Percentiles rank a stretch among this genome's conserved stretches.
These are phyloP conservation scores for Luperina testacea DNA, from an alignment of 2,888 invertebrate species.

Conservation along the genomic window DNA sequence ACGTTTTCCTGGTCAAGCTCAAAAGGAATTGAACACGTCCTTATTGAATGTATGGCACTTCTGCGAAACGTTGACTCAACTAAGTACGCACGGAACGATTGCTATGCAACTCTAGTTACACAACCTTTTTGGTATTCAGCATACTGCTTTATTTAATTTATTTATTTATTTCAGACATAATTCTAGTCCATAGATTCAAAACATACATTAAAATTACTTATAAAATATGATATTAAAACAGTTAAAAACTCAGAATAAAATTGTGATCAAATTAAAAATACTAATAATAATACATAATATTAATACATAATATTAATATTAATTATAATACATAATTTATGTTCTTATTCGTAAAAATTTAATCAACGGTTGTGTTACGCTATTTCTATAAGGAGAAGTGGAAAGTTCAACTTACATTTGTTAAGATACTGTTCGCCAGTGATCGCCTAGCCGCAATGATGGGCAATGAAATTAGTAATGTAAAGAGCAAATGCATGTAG, in stretches of 20 bases:
- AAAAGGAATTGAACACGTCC: slow-evolving; percentile 43
- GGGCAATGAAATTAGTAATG: not conserved
- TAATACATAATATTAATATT: too few relatives aligned
- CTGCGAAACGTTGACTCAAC: slow-evolving; percentile 69
- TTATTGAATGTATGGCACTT: slow-evolving; percentile 46
- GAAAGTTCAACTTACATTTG: not conserved
- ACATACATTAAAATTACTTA: too few relatives aligned
- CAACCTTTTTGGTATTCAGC: slow-evolving; percentile 58
- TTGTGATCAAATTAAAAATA: too few relatives aligned
- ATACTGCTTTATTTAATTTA: too few relatives aligned
- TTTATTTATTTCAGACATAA: too few relatives aligned
- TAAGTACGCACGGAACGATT: slow-evolving; percentile 40
- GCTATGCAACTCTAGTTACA: slow-evolving; percentile 57
- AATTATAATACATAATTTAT: too few relatives aligned
- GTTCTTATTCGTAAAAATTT: slow-evolving; percentile 37
- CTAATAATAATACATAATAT: too few relatives aligned
- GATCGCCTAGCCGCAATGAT: not conserved
- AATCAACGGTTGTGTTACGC: slow-evolving; percentile 20
- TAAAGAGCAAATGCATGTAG: not conserved
- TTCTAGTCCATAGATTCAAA: too few relatives aligned
- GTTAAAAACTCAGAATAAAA: too few relatives aligned
- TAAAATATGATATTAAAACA: too few relatives aligned
- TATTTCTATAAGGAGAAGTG: slow-evolving; percentile 5
- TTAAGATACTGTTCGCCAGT: not conserved
- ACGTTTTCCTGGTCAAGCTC: slow-evolving; percentile 62